Percentiles rank a stretch among this genome's conserved stretches.
Conservation (phyloP, 2,113 vertebrate species). For the Pogona vitticeps region DNA sequence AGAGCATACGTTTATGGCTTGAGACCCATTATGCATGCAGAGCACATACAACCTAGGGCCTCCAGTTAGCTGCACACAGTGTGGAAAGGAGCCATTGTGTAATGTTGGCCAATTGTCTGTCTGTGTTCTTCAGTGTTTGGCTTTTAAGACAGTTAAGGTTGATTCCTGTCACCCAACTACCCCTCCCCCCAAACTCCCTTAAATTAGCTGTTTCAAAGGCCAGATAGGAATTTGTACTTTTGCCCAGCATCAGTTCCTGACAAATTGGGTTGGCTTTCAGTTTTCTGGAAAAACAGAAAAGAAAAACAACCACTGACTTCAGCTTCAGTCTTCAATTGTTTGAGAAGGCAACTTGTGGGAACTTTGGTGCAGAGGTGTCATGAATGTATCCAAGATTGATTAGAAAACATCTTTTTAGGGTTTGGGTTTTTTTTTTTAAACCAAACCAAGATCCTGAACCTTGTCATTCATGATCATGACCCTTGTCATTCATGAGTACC, state of each 20-base stretch:
- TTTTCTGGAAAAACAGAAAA: constrained; percentile 79
- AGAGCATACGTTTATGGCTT: constrained; percentile 75
- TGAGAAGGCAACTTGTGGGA: constrained; percentile 77
- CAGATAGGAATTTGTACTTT: constrained; percentile 82
- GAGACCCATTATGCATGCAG: constrained; percentile 78
- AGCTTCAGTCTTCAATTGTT: constrained; percentile 73
- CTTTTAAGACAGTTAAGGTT: constrained; percentile 76
- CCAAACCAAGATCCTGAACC: neutral
- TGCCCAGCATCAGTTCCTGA: constrained; percentile 81
- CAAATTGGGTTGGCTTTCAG: constrained; percentile 84
- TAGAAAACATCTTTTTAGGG: constrained; percentile 27
- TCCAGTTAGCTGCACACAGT: constrained; percentile 79
- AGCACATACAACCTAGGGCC: constrained; percentile 75
- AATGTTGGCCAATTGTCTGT: constrained; percentile 80
- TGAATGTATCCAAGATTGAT: constrained; percentile 44
- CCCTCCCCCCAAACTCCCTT: constrained; percentile 80
- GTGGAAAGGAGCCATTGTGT: constrained; percentile 79
- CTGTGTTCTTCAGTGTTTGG: constrained; percentile 84
- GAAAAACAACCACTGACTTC: constrained; percentile 73
- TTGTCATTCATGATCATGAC: constrained; percentile 10
- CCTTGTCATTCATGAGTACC: constrained; percentile 7
- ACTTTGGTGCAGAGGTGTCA: constrained; percentile 56
- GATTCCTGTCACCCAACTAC: constrained; percentile 56
- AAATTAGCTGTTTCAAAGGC: constrained; percentile 82
- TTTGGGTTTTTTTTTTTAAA: neutral